Base-by-base conservation (phyloP, 2,797 vertebrate species). In the Anguilla pacifica region DNA sequence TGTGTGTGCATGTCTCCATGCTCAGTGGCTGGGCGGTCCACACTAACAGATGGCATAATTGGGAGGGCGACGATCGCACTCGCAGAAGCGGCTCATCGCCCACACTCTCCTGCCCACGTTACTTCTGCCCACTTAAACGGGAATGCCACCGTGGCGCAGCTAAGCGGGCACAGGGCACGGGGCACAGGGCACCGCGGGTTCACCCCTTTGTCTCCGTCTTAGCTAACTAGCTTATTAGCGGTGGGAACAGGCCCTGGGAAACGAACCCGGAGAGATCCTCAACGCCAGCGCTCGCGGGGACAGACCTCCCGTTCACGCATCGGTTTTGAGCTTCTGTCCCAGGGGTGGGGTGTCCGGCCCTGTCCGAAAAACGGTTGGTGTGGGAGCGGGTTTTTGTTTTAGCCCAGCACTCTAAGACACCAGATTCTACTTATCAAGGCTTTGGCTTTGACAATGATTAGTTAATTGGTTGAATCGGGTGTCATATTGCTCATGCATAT, bases 31-130 rank as follows among this genome's bases (percentile, higher is more conserved):
- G 57, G 7, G 51, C 25, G 84, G 84, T 87, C 84, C 83, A 70
- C 64, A 86, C 86, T 84, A 92, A 90, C 91, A 91, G 86, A 89
- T 86, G 83, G 88, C 87, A 89, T 91, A 93, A 92, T 88, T 92
- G 91, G 91, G 87, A 83, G 55, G 81, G 93, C 35, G 88, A 35
- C 83, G 91, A 92, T 93, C 89, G 92, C 90, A 93, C 88, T 90
- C 31, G 91, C 89, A 92, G 86, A 90, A 92, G 90, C 83, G 87
- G 43, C 88, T 83, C 15, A 43, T 90, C 72, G 55, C 88, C 51
- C 88, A 91, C 70, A 74, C 83, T 87, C 79, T 22, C 85, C 77
- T 86, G 82, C 72, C 81, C 74, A 61, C 91, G 88, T 93, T 86
- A 67, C 87, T 92, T 90, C 87, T 91, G 91, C 88, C 88, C 88